Conservation (phyloP, 2,113 vertebrate species). For the Notiomystis cincta region DNA sequence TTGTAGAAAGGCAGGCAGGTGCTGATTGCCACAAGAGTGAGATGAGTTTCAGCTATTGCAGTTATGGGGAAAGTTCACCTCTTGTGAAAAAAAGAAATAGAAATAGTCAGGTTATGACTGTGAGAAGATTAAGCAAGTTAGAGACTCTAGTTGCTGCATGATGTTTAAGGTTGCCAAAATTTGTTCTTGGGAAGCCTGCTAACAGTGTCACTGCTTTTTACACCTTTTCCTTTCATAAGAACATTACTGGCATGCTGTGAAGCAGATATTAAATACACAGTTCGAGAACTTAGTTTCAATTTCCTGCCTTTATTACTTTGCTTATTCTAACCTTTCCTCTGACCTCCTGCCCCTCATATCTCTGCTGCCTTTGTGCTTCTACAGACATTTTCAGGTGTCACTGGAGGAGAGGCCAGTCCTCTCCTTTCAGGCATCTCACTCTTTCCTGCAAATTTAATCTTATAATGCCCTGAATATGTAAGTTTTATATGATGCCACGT, state of each 20-base stretch:
- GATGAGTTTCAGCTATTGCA: background rate
- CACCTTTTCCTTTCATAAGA: background rate
- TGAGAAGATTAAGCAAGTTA: background rate
- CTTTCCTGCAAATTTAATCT: background rate
- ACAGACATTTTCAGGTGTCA: background rate
- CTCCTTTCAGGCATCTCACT: background rate
- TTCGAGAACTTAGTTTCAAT: background rate
- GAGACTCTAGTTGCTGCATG: background rate
- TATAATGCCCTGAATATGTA: too few species aligned
- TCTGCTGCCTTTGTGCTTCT: background rate
- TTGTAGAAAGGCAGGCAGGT: background rate
- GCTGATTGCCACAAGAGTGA: background rate
- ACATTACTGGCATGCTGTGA: background rate
- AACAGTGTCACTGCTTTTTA: background rate
- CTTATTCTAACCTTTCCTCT: background rate
- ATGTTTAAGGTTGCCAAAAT: background rate
- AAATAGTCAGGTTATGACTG: background rate
- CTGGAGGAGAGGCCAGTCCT: background rate
- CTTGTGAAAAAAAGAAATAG: background rate
- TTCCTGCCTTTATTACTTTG: background rate
- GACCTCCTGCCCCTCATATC: background rate
- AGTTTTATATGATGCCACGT: too few species aligned
- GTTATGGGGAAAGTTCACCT: background rate
- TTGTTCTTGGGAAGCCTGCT: background rate
- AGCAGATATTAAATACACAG: background rate